Evolutionary conservation across 2,113 vertebrate genomes (phyloP), one percentile per base, ranked within the genome.

Genomic region (Donacobius atricapilla): DNA sequence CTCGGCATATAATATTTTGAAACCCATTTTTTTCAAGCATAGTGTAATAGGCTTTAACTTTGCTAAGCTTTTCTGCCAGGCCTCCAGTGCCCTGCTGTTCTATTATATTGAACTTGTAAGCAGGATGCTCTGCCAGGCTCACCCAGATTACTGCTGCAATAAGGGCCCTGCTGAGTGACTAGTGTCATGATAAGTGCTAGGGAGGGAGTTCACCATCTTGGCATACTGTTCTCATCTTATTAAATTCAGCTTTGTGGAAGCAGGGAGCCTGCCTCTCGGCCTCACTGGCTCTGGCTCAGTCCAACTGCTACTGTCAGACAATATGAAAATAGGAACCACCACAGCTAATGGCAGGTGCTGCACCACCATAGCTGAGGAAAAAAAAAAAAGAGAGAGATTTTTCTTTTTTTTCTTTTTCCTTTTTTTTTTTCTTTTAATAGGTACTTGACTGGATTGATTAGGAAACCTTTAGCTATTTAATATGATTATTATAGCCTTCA

Each of bases 51-150:
- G 99, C 98, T 99, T 99, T 99, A 99, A 99, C 99, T 99, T 99
- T 98, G 98, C 99, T 99, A 99, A 99, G 99, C 99, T 99, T 98
- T 98, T 98, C 98, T 99, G 99, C 99, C 99, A 99, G 99, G 98
- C 98, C 98, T 98, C 97, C 97, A 97, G 95, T 97, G 97, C 98
- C 99, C 99, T 98, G 99, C 99, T 99, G 98, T 97, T 99, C 97
- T 97, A 98, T 98, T 99, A 99, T 99, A 99, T 99, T 99, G 99
- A 99, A 99, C 98, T 99, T 98, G 99, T 98, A 98, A 98, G 98
- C 97, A 95, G 95, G 98, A 95, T 95, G 68, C 98, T 99, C 97
- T 98, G 98, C 98, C 98, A 98, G 95, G 98, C 98, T 99, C 99
- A 98, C 99, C 98, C 98, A 98, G 98, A 99, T 98, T 99, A 98